Conservation (phyloP, 2,888 invertebrate species). For the Fabriciana adippe region DNA sequence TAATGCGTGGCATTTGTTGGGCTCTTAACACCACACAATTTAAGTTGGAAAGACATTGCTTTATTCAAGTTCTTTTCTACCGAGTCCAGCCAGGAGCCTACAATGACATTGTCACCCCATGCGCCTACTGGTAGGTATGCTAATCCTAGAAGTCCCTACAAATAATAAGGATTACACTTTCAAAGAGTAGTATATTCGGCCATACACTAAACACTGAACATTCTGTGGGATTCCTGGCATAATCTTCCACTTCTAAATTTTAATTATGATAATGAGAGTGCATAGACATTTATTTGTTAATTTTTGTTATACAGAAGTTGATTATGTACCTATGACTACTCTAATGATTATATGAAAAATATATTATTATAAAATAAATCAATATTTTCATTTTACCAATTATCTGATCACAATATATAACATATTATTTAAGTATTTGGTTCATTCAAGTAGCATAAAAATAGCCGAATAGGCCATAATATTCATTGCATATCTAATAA, state of each 20-base stretch:
- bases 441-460: too few relatives aligned
- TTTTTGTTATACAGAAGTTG: too few relatives aligned
- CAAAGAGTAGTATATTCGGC: too few relatives aligned
- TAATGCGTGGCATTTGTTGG: constrained; percentile 67
- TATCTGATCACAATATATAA: too few relatives aligned
- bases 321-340: background rate
- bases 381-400: too few relatives aligned
- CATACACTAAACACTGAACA: too few relatives aligned
- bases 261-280: too few relatives aligned
- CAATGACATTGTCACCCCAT: constrained; percentile 62
- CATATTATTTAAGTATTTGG: too few relatives aligned
- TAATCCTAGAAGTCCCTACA: constrained; percentile 83
- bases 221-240: too few relatives aligned
- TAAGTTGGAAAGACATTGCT: constrained; percentile 78
- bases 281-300: background rate
- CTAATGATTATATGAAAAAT: background rate
- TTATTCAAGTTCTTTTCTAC: constrained; percentile 57
- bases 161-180: background rate
- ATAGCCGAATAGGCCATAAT: too few relatives aligned
- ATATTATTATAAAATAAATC: background rate
- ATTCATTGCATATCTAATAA: background rate
- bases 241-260: too few relatives aligned
- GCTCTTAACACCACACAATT: constrained; percentile 79
- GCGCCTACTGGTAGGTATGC: constrained; percentile 78
- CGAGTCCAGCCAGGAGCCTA: constrained; percentile 73